Evolutionary conservation across 2,888 invertebrate species (phyloP).

Genomic region (Conus canariensis): DNA sequence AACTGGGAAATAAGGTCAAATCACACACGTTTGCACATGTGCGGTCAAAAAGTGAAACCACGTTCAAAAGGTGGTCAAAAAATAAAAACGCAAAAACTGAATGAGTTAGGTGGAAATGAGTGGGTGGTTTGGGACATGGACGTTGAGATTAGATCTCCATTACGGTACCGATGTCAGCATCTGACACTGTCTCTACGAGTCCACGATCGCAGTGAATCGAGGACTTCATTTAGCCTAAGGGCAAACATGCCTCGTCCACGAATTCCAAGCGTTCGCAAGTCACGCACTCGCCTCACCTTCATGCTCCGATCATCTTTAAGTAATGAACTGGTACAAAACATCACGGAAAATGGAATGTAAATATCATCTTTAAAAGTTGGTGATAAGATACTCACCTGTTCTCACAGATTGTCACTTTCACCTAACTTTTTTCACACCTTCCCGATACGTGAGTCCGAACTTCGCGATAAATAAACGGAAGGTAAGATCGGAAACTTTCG

Average conservation of each 20-base stretch:
- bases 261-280: neutral
- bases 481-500: constrained; percentile 21
- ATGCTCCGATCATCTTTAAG: neutral
- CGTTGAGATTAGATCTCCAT: too few relatives aligned
- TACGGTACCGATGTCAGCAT: too few relatives aligned
- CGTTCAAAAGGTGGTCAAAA: too few relatives aligned
- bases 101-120: too few relatives aligned
- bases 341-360: neutral
- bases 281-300: neutral
- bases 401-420: neutral
- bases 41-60: too few relatives aligned
- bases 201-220: too few relatives aligned
- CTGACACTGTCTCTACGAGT: too few relatives aligned
- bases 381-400: neutral
- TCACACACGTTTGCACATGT: too few relatives aligned
- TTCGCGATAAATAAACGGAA: constrained; percentile 31
- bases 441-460: neutral
- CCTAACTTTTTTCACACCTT: constrained; percentile 21
- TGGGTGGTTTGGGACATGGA: too few relatives aligned
- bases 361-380: neutral
- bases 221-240: neutral
- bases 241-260: neutral
- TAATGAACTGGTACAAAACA: neutral
- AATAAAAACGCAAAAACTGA: too few relatives aligned
- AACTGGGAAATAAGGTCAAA: too few relatives aligned